Evolutionary conservation across 2,888 invertebrate genomes (phyloP).

Genomic region (Ophion ellenae): DNA sequence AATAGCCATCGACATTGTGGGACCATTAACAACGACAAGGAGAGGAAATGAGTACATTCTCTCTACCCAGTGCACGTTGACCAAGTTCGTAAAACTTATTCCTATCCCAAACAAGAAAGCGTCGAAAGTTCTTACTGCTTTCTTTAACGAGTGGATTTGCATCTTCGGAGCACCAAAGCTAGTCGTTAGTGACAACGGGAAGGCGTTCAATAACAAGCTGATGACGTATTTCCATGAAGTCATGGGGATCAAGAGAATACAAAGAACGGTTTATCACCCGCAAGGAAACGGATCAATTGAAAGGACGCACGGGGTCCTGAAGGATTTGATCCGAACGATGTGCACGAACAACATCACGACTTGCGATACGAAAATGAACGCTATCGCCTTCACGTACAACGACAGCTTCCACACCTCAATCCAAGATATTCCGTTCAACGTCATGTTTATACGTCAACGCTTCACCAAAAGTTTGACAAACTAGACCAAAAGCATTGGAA

Average conservation of each 20-base stretch:
- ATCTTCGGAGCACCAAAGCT: slow-evolving; percentile 35
- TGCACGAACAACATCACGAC: too few relatives aligned
- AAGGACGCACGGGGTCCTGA: not conserved
- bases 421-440: not conserved
- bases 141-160: slow-evolving; percentile 38
- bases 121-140: slow-evolving; percentile 52
- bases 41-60: slow-evolving; percentile 56
- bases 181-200: not conserved
- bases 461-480: too few relatives aligned
- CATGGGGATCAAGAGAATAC: too few relatives aligned
- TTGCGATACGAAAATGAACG: not conserved
- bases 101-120: slow-evolving; percentile 68
- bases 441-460: slow-evolving; percentile 11
- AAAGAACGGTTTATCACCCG: too few relatives aligned
- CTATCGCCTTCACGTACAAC: slow-evolving; percentile 37
- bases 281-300: not conserved
- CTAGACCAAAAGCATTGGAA: too few relatives aligned
- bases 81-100: slow-evolving; percentile 65
- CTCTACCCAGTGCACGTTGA: slow-evolving; percentile 45
- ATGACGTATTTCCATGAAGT: too few relatives aligned
- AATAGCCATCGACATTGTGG: too few relatives aligned
- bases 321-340: too few relatives aligned
- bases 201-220: too few relatives aligned
- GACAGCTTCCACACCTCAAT: slow-evolving; percentile 28
- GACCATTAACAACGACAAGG: too few relatives aligned